phyloP scores from a whole-genome alignment of 2,888 invertebrate genomes.

The Esperia sulphurella region DNA sequence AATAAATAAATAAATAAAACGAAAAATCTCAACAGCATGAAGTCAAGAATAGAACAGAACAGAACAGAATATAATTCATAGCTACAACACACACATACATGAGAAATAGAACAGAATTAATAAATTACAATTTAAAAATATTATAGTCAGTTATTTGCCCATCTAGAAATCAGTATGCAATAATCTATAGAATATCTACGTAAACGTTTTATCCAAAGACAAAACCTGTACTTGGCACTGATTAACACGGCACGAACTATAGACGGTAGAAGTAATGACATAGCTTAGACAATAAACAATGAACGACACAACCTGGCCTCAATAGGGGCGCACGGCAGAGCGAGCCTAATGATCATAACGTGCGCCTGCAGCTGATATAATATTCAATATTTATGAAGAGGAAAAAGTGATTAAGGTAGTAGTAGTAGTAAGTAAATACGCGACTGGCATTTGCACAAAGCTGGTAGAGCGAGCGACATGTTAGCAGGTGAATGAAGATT shows the following conservation, averaged over 20 bases:
- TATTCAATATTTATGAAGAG: not conserved
- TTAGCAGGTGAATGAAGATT: too few species aligned
- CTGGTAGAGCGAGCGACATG: too few species aligned
- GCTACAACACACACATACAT: too few species aligned
- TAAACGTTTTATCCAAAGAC: not conserved
- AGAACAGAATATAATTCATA: too few species aligned
- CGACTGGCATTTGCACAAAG: not conserved
- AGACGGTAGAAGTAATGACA: conserved; percentile 29
- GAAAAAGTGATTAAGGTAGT: not conserved
- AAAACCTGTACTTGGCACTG: not conserved
- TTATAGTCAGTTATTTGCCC: too few species aligned
- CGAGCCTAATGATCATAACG: conserved; percentile 1
- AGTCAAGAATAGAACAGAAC: too few species aligned
- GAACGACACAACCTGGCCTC: conserved; percentile 5
- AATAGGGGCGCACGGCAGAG: not conserved
- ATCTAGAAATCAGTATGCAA: not conserved
- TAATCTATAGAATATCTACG: conserved; percentile 7
- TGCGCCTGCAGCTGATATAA: not conserved
- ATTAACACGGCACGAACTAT: conserved; percentile 7
- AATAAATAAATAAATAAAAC: too few species aligned
- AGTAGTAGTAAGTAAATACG: not conserved
- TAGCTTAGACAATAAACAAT: conserved; percentile 44
- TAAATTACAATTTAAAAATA: too few species aligned
- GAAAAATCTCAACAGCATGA: too few species aligned
- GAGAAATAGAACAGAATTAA: too few species aligned